Evolutionary conservation across 2,888 invertebrate genomes (phyloP).

Genomic region (Hypolimnas misippus): DNA sequence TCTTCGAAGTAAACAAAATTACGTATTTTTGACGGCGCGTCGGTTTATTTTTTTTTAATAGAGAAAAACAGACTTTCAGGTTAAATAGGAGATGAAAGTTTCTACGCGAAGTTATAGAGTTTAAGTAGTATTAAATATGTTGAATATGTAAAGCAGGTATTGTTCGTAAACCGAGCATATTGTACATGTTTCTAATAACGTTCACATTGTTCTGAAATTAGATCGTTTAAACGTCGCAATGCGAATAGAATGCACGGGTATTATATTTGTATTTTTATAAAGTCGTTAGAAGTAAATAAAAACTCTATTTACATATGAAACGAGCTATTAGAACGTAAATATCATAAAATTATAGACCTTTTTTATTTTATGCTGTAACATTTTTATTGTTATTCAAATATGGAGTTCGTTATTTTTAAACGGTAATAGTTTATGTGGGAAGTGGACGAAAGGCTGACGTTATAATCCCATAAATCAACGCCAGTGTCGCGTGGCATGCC

Average conservation of each 20-base stretch:
- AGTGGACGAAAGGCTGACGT: constrained; percentile 36
- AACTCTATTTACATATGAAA: constrained; percentile 17
- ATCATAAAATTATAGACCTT: constrained; percentile 16
- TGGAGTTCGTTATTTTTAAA: constrained; percentile 44
- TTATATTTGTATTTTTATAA: constrained; percentile 6
- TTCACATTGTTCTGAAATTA: neutral
- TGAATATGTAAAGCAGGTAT: too few relatives aligned
- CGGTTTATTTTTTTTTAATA: too few relatives aligned
- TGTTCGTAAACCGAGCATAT: neutral
- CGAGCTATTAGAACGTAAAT: constrained; percentile 21
- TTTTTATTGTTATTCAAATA: constrained; percentile 40
- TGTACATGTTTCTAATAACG: neutral
- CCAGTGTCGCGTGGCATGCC: constrained; percentile 51
- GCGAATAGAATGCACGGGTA: constrained; percentile 2
- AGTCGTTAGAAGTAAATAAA: constrained; percentile 20
- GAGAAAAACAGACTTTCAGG: too few relatives aligned
- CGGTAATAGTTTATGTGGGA: constrained; percentile 44
- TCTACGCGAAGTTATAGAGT: too few relatives aligned
- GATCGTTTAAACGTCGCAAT: neutral
- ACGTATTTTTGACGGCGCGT: too few relatives aligned
- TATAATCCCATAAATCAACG: constrained; percentile 46
- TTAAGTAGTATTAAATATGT: too few relatives aligned
- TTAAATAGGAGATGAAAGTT: too few relatives aligned
- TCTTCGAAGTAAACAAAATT: too few relatives aligned
- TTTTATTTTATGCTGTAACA: constrained; percentile 21